phyloP scores from a whole-genome alignment of 2,888 invertebrate genomes.

The Leptopilina syphax region DNA sequence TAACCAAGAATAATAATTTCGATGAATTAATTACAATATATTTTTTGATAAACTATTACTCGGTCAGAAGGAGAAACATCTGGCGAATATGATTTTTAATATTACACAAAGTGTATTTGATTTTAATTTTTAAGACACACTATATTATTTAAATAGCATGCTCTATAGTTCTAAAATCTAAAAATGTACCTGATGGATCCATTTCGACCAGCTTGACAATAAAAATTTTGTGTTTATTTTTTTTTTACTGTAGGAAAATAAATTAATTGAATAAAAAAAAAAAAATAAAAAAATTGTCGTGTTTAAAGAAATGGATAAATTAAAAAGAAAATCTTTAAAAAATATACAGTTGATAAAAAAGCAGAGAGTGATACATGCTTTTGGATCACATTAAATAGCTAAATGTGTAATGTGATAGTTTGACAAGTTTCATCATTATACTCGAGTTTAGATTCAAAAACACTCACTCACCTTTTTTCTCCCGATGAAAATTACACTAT shows the following conservation, averaged over 20 bases:
- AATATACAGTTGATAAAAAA: neutral
- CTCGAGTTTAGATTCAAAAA: neutral
- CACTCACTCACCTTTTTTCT: neutral
- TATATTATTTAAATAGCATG: constrained; percentile 13
- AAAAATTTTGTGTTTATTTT: constrained; percentile 20
- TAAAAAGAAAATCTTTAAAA: neutral
- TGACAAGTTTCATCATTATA: constrained; percentile 8
- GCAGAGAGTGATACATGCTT: neutral
- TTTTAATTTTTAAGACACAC: neutral
- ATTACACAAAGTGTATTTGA: neutral
- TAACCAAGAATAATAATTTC: no score
- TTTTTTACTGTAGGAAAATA: neutral
- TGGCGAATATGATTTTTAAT: neutral
- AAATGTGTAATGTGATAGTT: constrained; percentile 26
- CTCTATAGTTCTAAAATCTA: constrained; percentile 2
- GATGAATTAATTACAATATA: no score
- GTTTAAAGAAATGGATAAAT: neutral
- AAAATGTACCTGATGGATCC: constrained; percentile 61
- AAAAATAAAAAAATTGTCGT: neutral
- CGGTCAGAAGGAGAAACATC: neutral
- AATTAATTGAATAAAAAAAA: constrained; percentile 25
- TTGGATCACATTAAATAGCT: neutral
- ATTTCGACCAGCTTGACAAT: constrained; percentile 56
- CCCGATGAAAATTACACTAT: neutral
- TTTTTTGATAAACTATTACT: no score